Evolutionary conservation across 1,140 invertebrate genomes (phyloP), one percentile per base, ranked within the genome.

Genomic region (Psilanteris sp.): DNA sequence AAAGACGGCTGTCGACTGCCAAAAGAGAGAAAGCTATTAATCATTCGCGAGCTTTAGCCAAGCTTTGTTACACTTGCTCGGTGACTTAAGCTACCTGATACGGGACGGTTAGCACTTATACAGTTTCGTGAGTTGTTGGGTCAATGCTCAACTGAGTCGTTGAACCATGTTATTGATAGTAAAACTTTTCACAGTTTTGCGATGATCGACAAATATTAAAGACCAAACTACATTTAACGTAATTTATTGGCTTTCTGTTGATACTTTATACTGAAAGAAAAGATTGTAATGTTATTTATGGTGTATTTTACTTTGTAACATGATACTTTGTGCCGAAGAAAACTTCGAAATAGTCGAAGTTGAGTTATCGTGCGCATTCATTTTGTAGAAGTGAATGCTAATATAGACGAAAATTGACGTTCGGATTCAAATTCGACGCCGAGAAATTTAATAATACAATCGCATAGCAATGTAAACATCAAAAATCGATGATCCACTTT

Each of bases 1-100:
- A 79, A 82, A 79, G 73, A 80, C 77, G 54, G 44, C 48, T 61
- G 75, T 75, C 64, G 78, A 64, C 74, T 75, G 59, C 13, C 59
- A 55, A 32, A 44, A 52, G 68, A 76, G 29, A 64, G 50, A 74
- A 64, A 48, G 62, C 59, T 79, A 79, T 83, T 83, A 83, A 83
- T 83, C 83, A 82, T 82, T 82, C 70, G 55, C 70, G 52, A 75
- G 67, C 71, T 68, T 74, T 26, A 43, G 27, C 16, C 39, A 24
- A 59, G 57, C 74, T 68, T 73, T 74, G 62, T 74, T 70, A 46
- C 59, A 70, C 57, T 70, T 70, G 57, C 57, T 62, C 36, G 41
- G 41, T 31, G 66, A 76, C 66, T 55, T 66, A 70, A 70, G 59
- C 29, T 64, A 55, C 59, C 66, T 43, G 66, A 50, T 59, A 62